These are phyloP conservation scores for Euthynnus affinis DNA, from an alignment of 2,797 vertebrate species.

Conservation along the genomic window DNA sequence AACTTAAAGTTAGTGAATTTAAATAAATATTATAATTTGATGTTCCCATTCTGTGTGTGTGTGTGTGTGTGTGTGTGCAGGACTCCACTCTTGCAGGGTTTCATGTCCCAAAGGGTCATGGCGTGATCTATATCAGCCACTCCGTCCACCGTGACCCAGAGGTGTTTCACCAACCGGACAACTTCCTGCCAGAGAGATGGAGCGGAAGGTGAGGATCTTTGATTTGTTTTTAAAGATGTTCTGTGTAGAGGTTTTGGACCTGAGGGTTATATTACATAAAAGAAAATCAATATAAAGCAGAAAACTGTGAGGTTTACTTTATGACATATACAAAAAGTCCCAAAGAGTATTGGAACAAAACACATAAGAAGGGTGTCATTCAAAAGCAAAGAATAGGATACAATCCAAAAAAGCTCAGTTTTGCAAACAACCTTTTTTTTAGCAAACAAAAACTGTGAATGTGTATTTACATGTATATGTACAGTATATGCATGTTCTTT, in stretches of 20 bases:
- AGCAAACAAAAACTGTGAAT: neutral
- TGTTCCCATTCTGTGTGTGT: neutral
- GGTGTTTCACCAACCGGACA: conserved; percentile 78
- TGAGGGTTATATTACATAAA: neutral
- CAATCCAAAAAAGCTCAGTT: neutral
- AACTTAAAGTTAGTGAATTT: neutral
- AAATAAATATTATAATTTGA: neutral
- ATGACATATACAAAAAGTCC: too few species aligned
- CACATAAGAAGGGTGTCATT: neutral
- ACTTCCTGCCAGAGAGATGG: conserved; percentile 80
- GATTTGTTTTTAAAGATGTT: neutral
- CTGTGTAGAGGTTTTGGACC: neutral
- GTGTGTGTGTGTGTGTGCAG: conserved; percentile 53
- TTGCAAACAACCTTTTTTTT: neutral
- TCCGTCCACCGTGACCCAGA: conserved; percentile 76
- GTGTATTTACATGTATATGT: neutral
- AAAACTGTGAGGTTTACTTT: neutral
- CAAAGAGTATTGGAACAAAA: neutral
- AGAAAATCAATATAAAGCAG: neutral
- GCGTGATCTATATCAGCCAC: conserved; percentile 74
- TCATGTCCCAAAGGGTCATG: conserved; percentile 68
- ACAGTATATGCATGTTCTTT: neutral
- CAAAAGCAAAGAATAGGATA: neutral
- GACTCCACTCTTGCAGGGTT: conserved; percentile 75
- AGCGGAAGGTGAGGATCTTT: conserved; percentile 66